Base-by-base conservation (phyloP, 2,888 invertebrate genomes). In the Eupithecia subfuscata region DNA sequence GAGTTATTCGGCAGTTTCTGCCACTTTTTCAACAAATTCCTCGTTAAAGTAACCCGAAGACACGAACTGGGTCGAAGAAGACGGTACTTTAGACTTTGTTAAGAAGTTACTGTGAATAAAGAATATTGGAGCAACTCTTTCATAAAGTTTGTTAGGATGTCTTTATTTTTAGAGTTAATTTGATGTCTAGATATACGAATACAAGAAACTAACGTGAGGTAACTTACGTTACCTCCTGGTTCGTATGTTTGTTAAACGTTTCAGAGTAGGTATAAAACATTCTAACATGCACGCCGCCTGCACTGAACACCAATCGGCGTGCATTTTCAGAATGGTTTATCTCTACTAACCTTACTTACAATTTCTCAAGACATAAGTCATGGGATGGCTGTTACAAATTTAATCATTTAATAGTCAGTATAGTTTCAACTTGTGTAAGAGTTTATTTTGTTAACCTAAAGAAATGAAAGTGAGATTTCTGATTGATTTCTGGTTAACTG, bases 21-120 rank as follows among this genome's bases (percentile, higher is more conserved):
- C 82, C 84, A 86, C 84, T 87, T 89, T 88, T 87, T 87, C 77
- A 86, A 86, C 85, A 86, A 89, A 87, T 87, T 86, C 78, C 77
- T 79, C 72, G 77, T 74, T 65, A 77, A 75, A 77, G 74, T 74
- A 70, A 73, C 74, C 70, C 43, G 52, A 78, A 80, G 75, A 74
- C 70, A 48, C 70, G 64, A 72, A 78, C 75, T 77, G 75, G 74
- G 75, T 70, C 75, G 75, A 75, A 69, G 48, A 77, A 73, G 70
- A 70, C 74, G 64, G 56, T 60, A 68, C 68, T 68, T 68, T 40
- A 68, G 64, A 71, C 67, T 70, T 76, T 73, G 71, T 72, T 67
- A 68, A 56, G 70, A 48, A 73, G 73, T 68, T 71, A 45, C 43
- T 45, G 64, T 68, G 73, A 69, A 69, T 48, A 70, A 75, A 70